These are phyloP conservation scores for Dicycla oo DNA, from an alignment of 2,888 invertebrate species.

Conservation along the genomic window DNA sequence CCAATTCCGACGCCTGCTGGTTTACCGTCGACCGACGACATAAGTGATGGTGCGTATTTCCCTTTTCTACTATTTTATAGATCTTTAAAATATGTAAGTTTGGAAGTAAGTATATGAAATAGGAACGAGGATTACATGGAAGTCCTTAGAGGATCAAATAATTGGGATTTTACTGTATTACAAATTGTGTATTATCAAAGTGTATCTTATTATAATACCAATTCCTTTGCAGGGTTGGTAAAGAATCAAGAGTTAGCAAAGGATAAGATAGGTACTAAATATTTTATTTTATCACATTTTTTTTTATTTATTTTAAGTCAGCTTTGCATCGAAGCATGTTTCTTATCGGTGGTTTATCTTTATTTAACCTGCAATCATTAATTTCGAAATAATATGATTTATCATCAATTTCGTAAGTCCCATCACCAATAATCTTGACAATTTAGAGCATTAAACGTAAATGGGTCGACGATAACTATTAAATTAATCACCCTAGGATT, in stretches of 20 bases:
- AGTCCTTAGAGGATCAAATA: not conserved
- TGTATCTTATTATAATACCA: conserved; percentile 56
- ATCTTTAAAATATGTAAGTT: not conserved
- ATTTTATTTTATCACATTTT: conserved; percentile 47
- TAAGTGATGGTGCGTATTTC: conserved; percentile 92
- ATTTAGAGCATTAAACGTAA: conserved; percentile 22
- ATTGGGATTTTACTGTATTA: not conserved
- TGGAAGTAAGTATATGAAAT: not conserved
- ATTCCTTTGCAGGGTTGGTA: conserved; percentile 60
- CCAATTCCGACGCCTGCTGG: conserved; percentile 81
- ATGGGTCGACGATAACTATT: conserved; percentile 19
- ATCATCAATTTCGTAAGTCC: conserved; percentile 29
- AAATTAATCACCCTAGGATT: conserved; percentile 38
- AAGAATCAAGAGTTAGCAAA: conserved; percentile 59
- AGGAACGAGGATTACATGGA: not conserved
- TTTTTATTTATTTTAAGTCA: conserved; percentile 39
- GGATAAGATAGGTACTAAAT: conserved; percentile 63
- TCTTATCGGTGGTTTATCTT: conserved; percentile 47
- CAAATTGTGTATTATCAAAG: conserved; percentile 17
- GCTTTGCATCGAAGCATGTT: conserved; percentile 50
- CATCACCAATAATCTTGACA: conserved; percentile 15
- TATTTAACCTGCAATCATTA: conserved; percentile 38
- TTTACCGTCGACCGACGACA: conserved; percentile 91
- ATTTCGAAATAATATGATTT: conserved; percentile 24
- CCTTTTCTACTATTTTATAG: not conserved